Evolutionary conservation across 2,113 vertebrate genomes (phyloP), one percentile per base, ranked within the genome.

Genomic region (Meles meles): DNA sequence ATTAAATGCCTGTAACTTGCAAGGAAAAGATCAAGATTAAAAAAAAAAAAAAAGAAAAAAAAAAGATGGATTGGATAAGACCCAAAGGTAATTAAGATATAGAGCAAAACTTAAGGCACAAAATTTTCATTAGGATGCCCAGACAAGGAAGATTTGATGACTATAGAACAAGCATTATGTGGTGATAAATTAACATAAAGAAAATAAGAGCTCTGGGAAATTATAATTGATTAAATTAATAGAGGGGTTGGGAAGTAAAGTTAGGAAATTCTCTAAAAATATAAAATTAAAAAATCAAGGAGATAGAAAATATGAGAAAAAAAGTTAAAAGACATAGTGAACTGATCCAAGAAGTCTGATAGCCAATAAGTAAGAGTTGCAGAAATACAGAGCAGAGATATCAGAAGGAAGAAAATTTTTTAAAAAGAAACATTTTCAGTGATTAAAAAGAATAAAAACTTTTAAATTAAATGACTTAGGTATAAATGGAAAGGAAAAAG

Each of bases 231-330:
- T 71, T 29, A 71, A 89, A 61, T 84, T 29, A 93, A 9, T 69
- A 89, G 39, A 84, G 10, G 27, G 37, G 4, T 29, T 89, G 10
- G 21, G 18, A 90, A 34, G 20, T 61, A 69, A 90, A 90, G 14
- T 85, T 79, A 90, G 79, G 69, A 93, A 93, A 59, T 49, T 93
- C 37, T 89, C 49, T 90, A 93, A 65, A 94, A 77, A 93, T 83
- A 6, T 83, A 47, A 18, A 93, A 34, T 55, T 76, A 34, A 42
- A 49, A 74, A 72, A 12, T 92, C 57, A 84, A 34, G 21, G 37
- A 57, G 47, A 44, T 77, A 69, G 59, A 69, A 83, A 83, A 77
- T 76, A 67, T 14, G 67, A 49, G 31, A 67, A 69, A 81, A 83
- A 83, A 59, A 47, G 27, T 59, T 76, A n/a, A 21, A 85, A 81